A percentile compares a stretch with the other conserved stretches of the same genome.
These are phyloP conservation scores for Rostratula benghalensis DNA, from an alignment of 2,113 vertebrate species.

Conservation along the genomic window DNA sequence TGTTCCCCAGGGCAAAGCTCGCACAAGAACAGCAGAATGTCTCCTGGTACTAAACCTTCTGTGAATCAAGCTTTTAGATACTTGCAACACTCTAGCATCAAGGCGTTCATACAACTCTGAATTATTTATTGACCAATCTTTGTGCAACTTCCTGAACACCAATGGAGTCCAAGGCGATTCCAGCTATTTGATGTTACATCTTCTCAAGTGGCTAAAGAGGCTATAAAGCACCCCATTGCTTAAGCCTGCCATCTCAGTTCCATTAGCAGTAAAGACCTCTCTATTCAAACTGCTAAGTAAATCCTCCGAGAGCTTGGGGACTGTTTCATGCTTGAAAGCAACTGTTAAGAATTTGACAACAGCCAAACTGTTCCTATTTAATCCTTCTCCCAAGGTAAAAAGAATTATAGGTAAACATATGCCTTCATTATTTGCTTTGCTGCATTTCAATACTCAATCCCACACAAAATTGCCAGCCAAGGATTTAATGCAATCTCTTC, in stretches of 20 bases:
- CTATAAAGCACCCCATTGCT: slow-evolving; percentile 82
- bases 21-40: slow-evolving; percentile 13
- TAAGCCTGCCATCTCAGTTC: slow-evolving; percentile 83
- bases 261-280: slow-evolving; percentile 87
- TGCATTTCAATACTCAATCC: slow-evolving; percentile 85
- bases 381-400: slow-evolving; percentile 90
- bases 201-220: slow-evolving; percentile 86
- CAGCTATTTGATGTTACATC: slow-evolving; percentile 83
- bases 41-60: slow-evolving; percentile 65
- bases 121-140: slow-evolving; percentile 82
- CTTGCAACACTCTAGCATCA: slow-evolving; percentile 61
- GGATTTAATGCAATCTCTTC: slow-evolving; percentile 81
- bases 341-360: slow-evolving; percentile 91
- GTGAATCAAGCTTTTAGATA: slow-evolving; percentile 73
- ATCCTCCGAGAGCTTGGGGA: slow-evolving; percentile 80
- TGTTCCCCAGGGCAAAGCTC: slow-evolving; percentile 54
- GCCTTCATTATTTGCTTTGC: slow-evolving; percentile 92
- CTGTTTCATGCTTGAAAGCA: slow-evolving; percentile 89
- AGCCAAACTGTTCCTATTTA: slow-evolving; percentile 90
- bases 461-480: slow-evolving; percentile 81
- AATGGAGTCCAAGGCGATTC: slow-evolving; percentile 65
- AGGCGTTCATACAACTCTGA: slow-evolving; percentile 68
- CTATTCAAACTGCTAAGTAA: slow-evolving; percentile 86
- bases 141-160: slow-evolving; percentile 72
- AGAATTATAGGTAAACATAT: slow-evolving; percentile 93